phyloP scores from a whole-genome alignment of 2,797 vertebrate genomes.

The Lates japonicus region DNA sequence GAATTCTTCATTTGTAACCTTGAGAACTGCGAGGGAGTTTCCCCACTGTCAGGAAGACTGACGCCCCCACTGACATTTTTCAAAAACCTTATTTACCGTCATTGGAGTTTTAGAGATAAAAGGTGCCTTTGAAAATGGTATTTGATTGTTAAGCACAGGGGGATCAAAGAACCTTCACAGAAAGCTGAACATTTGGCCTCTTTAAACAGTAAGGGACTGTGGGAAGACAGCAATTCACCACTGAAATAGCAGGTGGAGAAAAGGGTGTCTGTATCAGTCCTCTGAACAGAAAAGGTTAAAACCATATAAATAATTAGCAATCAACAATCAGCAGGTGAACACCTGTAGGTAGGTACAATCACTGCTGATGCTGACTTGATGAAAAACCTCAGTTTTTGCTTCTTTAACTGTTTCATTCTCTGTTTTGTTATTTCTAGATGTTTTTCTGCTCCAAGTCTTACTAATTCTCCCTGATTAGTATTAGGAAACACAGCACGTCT shows the following conservation, averaged over 20 bases:
- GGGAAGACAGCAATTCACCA: not conserved
- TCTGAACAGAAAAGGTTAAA: slow-evolving; percentile 15
- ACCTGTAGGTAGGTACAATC: slow-evolving; percentile 34
- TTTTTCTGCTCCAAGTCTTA: not conserved
- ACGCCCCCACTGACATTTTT: not conserved
- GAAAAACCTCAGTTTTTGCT: slow-evolving; percentile 3
- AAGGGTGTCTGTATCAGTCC: not conserved
- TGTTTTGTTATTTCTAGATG: slow-evolving; percentile 2
- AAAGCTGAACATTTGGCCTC: not conserved
- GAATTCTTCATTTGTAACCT: not conserved
- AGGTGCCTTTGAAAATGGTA: slow-evolving; percentile 11
- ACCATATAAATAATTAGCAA: slow-evolving; percentile 45
- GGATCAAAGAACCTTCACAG: not conserved
- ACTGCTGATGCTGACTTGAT: not conserved
- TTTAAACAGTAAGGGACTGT: slow-evolving; percentile 10
- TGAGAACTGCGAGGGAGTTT: not conserved
- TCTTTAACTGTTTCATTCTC: not conserved
- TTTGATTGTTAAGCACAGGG: slow-evolving; percentile 4
- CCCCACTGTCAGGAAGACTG: not conserved
- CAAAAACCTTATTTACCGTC: slow-evolving; percentile 1
- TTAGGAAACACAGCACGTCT: not conserved
- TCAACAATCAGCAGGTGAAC: slow-evolving; percentile 53
- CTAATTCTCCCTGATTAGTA: not conserved
- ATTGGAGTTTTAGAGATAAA: slow-evolving; percentile 23
- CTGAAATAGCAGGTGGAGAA: slow-evolving; percentile 10